phyloP scores from a whole-genome alignment of 2,113 vertebrate genomes.

The Spilogale gracilis region DNA sequence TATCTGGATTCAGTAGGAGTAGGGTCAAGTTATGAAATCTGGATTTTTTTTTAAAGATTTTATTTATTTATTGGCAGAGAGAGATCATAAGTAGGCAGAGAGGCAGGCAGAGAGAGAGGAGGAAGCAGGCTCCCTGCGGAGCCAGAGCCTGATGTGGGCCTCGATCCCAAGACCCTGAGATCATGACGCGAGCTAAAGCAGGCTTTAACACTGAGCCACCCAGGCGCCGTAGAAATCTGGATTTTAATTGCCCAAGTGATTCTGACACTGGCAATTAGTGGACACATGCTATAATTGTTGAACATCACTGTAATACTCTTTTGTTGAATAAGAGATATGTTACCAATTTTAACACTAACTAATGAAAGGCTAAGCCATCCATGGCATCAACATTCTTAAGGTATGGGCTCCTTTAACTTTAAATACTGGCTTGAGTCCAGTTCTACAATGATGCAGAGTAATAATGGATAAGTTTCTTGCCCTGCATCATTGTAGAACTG shows the following conservation, averaged over 20 bases:
- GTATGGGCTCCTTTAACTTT: background rate
- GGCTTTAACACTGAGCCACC: too few species aligned
- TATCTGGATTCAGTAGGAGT: background rate
- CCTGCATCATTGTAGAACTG: background rate
- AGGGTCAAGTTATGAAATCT: background rate
- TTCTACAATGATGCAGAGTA: background rate
- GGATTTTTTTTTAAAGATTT: background rate
- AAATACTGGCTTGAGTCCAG: too few species aligned
- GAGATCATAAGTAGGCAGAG: too few species aligned
- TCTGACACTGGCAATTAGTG: background rate
- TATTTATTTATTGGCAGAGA: too few species aligned
- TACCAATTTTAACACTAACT: constrained; percentile 4
- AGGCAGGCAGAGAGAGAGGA: too few species aligned
- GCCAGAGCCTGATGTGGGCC: too few species aligned
- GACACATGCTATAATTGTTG: background rate
- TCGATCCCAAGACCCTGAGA: too few species aligned
- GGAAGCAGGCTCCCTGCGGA: too few species aligned
- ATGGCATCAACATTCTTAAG: background rate
- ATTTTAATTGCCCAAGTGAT: constrained; percentile 30
- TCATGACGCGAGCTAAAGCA: too few species aligned
- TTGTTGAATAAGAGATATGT: background rate
- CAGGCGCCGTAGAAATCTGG: background rate
- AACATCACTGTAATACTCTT: background rate
- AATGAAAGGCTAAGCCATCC: background rate
- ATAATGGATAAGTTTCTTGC: background rate